Evolutionary conservation across 92 coral and sea anemone species (phyloP), one percentile per base, ranked within the genome.

Genomic region (Zoanthus sociatus): DNA sequence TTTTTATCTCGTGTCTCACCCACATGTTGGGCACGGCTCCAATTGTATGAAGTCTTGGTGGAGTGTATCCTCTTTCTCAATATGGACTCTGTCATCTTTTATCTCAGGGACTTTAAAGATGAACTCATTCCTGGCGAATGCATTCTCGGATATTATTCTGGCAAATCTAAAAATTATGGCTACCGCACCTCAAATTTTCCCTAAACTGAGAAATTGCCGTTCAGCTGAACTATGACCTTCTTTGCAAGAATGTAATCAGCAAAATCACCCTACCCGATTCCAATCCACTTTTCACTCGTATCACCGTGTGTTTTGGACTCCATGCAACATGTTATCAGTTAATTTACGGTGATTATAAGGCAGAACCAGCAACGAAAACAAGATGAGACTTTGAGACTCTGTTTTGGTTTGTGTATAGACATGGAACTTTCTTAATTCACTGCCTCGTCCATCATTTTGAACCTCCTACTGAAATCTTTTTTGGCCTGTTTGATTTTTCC

Each of bases 21-120:
- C 72, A 67, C 72, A 21, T 67, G 72, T n/a, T 67, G 72, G 72
- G 33, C 86, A 9, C 86, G 77, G 3, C 75, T 82, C 56, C 70
- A 54, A 15, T 56, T 55, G 12, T 66, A 55, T 42, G 82, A 56
- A 11, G 46, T 44, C 73, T 84, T 12, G 88, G 88, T 15, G n/a
- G n/a, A n/a, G n/a, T n/a, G n/a, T n/a, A n/a, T n/a, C n/a, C n/a
- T n/a, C n/a, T n/a, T n/a, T n/a, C n/a, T n/a, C n/a, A n/a, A n/a
- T n/a, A n/a, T n/a, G n/a, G n/a, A n/a, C n/a, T n/a, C n/a, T n/a
- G n/a, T n/a, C n/a, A n/a, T n/a, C n/a, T n/a, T n/a, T n/a, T n/a
- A 33, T 33, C 42, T 33, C 42, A 33, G 42, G 42, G 42, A 33
- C 42, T 33, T 33, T 33, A 33, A 33, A 33, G 42, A 33, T 33